These are phyloP conservation scores for Todus mexicanus DNA, from an alignment of 2,797 vertebrate genomes.

Conservation along the genomic window DNA sequence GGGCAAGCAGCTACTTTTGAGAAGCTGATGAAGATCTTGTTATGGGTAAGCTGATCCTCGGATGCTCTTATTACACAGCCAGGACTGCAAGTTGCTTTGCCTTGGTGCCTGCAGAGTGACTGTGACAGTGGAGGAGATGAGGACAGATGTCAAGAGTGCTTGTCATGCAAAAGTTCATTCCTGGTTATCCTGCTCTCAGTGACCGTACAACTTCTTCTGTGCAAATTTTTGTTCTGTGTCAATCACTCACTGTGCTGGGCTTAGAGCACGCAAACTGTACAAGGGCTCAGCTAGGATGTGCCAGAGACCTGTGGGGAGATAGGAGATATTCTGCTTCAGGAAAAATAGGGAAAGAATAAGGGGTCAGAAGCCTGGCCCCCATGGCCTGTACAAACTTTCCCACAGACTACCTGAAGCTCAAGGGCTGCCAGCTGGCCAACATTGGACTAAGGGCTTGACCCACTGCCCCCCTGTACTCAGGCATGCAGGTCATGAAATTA, in stretches of 20 bases:
- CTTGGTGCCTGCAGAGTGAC: background rate
- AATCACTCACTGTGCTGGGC: background rate
- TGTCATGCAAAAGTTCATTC: background rate
- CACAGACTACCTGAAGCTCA: background rate
- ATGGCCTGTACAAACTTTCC: background rate
- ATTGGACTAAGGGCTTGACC: background rate
- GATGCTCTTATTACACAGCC: background rate
- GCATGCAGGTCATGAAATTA: background rate
- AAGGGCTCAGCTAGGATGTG: background rate
- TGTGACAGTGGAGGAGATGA: background rate
- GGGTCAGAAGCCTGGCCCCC: background rate
- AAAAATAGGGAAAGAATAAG: background rate
- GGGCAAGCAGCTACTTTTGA: background rate
- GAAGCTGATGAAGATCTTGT: background rate
- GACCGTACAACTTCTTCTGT: background rate
- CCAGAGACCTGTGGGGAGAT: background rate
- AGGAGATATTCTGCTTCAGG: background rate
- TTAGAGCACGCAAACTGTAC: background rate
- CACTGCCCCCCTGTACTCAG: background rate
- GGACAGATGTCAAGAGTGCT: background rate
- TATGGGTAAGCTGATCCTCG: background rate
- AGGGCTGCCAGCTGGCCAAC: background rate
- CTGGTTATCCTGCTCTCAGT: background rate
- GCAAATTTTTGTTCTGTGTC: background rate
- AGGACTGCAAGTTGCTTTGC: background rate